phyloP scores from a whole-genome alignment of 2,797 vertebrate genomes.

The Myotis myotis region DNA sequence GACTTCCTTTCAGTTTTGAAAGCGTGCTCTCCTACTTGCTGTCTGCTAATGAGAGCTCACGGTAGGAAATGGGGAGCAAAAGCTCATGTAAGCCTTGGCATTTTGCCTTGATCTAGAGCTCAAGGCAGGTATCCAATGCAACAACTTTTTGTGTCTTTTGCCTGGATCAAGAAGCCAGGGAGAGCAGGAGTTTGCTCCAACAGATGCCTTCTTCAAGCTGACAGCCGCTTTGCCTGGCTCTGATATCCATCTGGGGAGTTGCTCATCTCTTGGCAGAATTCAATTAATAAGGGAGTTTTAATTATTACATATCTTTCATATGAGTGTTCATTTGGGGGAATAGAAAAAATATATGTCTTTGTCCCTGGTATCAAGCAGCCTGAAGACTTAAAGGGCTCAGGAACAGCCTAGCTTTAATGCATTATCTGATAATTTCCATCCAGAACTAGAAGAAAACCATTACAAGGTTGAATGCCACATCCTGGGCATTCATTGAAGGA shows the following conservation, averaged over 20 bases:
- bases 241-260: neutral
- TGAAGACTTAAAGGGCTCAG: neutral
- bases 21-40: neutral
- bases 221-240: neutral
- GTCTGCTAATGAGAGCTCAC: slow-evolving; percentile 39
- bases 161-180: neutral
- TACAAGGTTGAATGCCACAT: neutral
- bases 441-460: slow-evolving; percentile 7
- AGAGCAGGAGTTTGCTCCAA: neutral
- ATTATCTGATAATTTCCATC: neutral
- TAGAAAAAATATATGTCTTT: neutral
- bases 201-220: slow-evolving; percentile 22
- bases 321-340: neutral
- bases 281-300: slow-evolving; percentile 2
- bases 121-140: neutral
- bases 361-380: neutral
- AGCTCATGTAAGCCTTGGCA: neutral
- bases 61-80: neutral
- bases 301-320: neutral
- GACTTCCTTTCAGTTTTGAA: slow-evolving; percentile 45
- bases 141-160: neutral
- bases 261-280: slow-evolving; percentile 35
- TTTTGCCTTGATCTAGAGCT: neutral
- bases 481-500: neutral
- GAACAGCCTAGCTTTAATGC: neutral